Conservation (phyloP, 2,888 invertebrate species). For the Aleiodes testaceus region DNA sequence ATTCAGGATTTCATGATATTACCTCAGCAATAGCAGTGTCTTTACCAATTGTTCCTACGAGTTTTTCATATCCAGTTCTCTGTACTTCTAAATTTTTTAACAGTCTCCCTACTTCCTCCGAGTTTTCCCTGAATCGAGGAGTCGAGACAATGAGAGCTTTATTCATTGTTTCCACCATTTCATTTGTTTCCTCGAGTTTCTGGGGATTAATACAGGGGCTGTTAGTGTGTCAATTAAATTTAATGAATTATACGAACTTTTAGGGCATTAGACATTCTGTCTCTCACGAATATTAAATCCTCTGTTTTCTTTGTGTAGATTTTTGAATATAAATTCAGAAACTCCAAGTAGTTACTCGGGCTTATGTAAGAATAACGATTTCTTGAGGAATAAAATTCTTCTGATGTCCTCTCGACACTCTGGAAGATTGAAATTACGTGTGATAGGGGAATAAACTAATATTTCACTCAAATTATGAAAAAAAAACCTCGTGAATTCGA, state of each 20-base stretch:
- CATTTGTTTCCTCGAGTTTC: slow-evolving; percentile 90
- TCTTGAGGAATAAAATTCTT: slow-evolving; percentile 84
- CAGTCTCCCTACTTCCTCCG: slow-evolving; percentile 82
- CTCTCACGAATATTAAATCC: slow-evolving; percentile 79
- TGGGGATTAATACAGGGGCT: slow-evolving; percentile 68
- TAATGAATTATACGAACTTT: slow-evolving; percentile 70
- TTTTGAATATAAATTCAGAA: slow-evolving; percentile 85
- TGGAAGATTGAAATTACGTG: slow-evolving; percentile 62
- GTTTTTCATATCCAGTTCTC: slow-evolving; percentile 90
- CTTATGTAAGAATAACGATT: slow-evolving; percentile 90
- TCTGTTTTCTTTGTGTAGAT: slow-evolving; percentile 82
- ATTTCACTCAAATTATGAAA: neutral
- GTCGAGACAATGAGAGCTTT: slow-evolving; percentile 88
- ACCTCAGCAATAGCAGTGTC: slow-evolving; percentile 84
- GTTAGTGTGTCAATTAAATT: neutral
- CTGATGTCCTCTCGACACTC: slow-evolving; percentile 87
- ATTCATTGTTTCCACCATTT: slow-evolving; percentile 90
- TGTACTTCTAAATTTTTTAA: slow-evolving; percentile 76
- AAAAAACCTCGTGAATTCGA: slow-evolving; percentile 79
- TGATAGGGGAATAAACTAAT: neutral
- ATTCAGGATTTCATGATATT: neutral
- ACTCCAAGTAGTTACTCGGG: slow-evolving; percentile 89
- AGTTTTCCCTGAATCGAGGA: slow-evolving; percentile 84
- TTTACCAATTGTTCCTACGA: slow-evolving; percentile 87
- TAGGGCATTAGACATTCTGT: slow-evolving; percentile 84